Evolutionary conservation across 2,888 invertebrate genomes (phyloP).

Genomic region (Xylophagus ater): DNA sequence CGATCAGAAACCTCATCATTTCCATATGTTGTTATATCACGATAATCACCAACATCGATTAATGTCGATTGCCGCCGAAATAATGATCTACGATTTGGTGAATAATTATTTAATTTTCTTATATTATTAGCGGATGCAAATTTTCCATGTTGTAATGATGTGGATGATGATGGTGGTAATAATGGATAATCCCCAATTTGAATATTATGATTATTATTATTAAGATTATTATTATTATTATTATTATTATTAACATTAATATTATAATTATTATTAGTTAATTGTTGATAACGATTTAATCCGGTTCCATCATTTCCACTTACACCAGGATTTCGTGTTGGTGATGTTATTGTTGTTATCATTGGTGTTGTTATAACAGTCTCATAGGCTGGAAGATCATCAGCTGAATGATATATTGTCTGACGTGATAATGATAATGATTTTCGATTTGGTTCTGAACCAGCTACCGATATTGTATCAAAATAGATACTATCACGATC

Average conservation of each 20-base stretch:
- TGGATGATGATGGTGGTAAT: no score
- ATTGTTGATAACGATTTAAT: constrained; percentile 19
- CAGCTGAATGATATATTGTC: constrained; percentile 49
- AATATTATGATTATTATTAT: no score
- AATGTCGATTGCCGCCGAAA: constrained; percentile 8
- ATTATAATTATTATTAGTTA: constrained; percentile 26
- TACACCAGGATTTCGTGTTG: neutral
- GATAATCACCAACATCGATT: constrained; percentile 18
- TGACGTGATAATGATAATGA: constrained; percentile 45
- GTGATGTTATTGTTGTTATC: neutral
- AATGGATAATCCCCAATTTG: no score
- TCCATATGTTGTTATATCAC: constrained; percentile 10
- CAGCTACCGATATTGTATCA: constrained; percentile 36
- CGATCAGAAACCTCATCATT: constrained; percentile 44
- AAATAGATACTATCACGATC: constrained; percentile 38
- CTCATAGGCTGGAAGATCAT: constrained; percentile 40
- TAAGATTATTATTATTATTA: no score
- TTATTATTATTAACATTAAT: constrained; percentile 18
- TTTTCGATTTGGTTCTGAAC: constrained; percentile 38
- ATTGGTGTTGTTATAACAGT: constrained; percentile 14
- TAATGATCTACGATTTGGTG: no score
- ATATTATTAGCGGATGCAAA: no score
- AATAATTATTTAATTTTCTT: no score
- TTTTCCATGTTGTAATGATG: no score
- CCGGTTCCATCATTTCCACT: no score